phyloP scores from a whole-genome alignment of 2,113 vertebrate species.

The Aptenodytes patagonicus region DNA sequence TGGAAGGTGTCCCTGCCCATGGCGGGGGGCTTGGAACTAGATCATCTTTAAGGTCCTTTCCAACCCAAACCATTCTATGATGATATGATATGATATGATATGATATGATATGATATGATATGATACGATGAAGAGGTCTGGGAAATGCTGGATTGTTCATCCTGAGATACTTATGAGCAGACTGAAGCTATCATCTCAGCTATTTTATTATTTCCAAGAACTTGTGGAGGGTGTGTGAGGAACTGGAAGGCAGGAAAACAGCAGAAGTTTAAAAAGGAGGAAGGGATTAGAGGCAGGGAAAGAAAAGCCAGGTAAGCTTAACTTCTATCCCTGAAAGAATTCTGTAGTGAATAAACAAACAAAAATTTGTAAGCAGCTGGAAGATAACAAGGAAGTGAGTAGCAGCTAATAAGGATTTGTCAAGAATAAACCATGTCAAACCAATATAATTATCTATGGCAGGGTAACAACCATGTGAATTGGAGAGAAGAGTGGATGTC shows the following conservation, averaged over 20 bases:
- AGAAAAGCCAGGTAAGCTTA: neutral
- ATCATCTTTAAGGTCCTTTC: no score
- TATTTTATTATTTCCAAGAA: neutral
- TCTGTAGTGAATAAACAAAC: neutral
- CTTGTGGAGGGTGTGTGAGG: neutral
- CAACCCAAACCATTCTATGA: no score
- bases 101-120: no score
- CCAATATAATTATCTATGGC: neutral
- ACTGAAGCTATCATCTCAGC: neutral
- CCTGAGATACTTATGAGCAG: neutral
- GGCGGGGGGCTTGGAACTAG: no score
- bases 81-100: no score
- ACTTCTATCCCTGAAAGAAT: neutral
- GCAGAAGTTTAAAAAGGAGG: neutral
- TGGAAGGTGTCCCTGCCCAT: no score
- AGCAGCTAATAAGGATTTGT: neutral
- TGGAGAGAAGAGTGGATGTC: neutral
- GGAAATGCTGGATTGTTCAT: neutral
- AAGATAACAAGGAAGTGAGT: neutral
- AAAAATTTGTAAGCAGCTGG: neutral
- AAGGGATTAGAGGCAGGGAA: neutral
- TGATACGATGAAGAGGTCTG: neutral
- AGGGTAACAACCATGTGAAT: neutral
- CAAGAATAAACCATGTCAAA: neutral
- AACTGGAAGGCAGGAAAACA: neutral